Base-by-base conservation (phyloP, 2,113 vertebrate genomes). In the Falcunculus frontatus region DNA sequence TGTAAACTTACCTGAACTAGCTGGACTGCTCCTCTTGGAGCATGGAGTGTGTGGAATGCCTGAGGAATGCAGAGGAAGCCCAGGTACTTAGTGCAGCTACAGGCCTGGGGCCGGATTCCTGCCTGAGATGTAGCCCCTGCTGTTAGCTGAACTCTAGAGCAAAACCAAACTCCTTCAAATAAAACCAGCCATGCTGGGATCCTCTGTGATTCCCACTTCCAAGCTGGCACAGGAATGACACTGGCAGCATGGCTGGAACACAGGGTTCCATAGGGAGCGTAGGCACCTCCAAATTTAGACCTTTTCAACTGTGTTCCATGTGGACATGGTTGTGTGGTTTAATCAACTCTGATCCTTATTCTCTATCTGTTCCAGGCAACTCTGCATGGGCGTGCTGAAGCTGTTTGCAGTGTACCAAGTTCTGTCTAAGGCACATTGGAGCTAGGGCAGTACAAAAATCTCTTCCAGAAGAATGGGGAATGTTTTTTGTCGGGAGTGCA, bases 21-120 rank as follows among this genome's bases (percentile, higher is more conserved):
- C 83, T 81, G 68, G 52, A 41, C 68, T 3, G 13, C 49, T 82
- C 44, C 67, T 87, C 67, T 73, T 50, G 47, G 53, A 73, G 46
- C 77, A 18, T 19, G 53, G 77, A 79, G 84, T 53, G 72, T 69
- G 41, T 74, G 95, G 95, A 96, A 96, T 95, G 95, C 64, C 44
- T 78, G 57, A 90, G 83, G 95, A 95, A 93, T 96, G 90, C 68
- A 87, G 84, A 94, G 70, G 73, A 90, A 94, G 80, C 69, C 25
- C 83, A 95, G 92, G 88, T 95, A 78, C 90, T 89, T 39, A 72
- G 49, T 67, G 21, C 65, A 85, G 89, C 85, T 52, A 20, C 50
- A 78, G 72, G 65, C 93, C 90, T 81, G 72, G 57, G 95, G 95
- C 85, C 44, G 70, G 64, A 93, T 92, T 95, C 75, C 79, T 96